Conservation (phyloP, 2,888 invertebrate species). For the Hyposoter dolosus region DNA sequence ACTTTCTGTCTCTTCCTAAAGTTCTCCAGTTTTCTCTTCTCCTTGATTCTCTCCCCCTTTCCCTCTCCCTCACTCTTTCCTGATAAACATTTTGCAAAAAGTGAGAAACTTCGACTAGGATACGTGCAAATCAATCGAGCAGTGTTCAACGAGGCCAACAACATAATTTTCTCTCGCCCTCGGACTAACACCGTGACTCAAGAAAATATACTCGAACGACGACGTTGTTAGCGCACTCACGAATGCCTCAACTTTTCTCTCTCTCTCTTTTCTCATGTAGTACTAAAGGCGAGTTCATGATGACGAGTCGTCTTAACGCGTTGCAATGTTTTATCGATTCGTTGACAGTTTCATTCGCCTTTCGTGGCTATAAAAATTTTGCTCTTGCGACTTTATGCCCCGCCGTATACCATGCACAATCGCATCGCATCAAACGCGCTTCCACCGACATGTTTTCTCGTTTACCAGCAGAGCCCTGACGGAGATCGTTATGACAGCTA, state of each 20-base stretch:
- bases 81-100: slow-evolving; percentile 33
- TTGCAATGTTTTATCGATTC: slow-evolving; percentile 69
- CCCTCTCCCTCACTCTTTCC: slow-evolving; percentile 51
- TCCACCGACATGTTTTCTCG: slow-evolving; percentile 48
- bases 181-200: slow-evolving; percentile 41
- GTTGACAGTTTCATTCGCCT: slow-evolving; percentile 70
- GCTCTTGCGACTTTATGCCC: slow-evolving; percentile 61
- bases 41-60: slow-evolving; percentile 64
- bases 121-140: slow-evolving; percentile 66
- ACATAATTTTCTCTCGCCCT: slow-evolving; percentile 53
- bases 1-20: slow-evolving; percentile 70
- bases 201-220: slow-evolving; percentile 46
- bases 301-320: slow-evolving; percentile 59
- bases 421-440: slow-evolving; percentile 50
- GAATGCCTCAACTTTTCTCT: slow-evolving; percentile 34
- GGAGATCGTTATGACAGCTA: slow-evolving; percentile 2
- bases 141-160: slow-evolving; percentile 53
- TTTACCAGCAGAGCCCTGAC: slow-evolving; percentile 1
- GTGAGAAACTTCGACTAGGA: slow-evolving; percentile 34
- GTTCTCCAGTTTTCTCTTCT: slow-evolving; percentile 66
- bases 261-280: background rate
- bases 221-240: slow-evolving; percentile 55
- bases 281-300: slow-evolving; percentile 43
- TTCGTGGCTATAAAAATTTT: slow-evolving; percentile 71
- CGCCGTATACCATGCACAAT: slow-evolving; percentile 51